Evolutionary conservation across 2,888 invertebrate genomes (phyloP), one percentile per base, ranked within the genome.

Genomic region (Epistrophe eligans): DNA sequence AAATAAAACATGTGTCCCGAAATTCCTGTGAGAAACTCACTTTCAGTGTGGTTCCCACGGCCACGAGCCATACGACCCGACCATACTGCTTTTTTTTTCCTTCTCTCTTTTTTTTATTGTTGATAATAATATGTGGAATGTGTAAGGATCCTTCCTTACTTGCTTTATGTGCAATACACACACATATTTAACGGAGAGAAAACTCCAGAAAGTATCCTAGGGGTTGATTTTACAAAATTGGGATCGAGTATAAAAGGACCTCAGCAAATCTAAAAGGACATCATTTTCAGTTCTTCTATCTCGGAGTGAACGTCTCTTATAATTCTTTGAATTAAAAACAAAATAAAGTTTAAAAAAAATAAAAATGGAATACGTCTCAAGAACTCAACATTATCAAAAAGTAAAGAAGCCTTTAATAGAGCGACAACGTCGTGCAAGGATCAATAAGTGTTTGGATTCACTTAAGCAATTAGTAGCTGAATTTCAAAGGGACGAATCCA

Each of bases 381-480:
- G 97, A 93, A 98, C 97, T 91, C 97, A 97, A 93, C 97, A 97
- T 93, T 98, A 98, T 93, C 95, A 97, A 94, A 97, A 97, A 95
- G 97, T 97, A 92, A 97, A 97, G 97, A 97, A 97, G 93, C 97
- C 97, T 91, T 96, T 97, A 95, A 94, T 97, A 89, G 97, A 97
- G 93, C 95, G 97, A 90, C 97, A 97, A 92, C 95, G 97, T 88
- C 95, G 97, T 90, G 97, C 97, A 89, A 95, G 97, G 92, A 97
- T 97, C 94, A 97, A 97, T 93, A 96, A 97, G 90, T 97, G 97
- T 93, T 94, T 97, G 91, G 97, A 97, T 93, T 97, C 97, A 91
- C 94, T 97, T 79, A 97, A 97, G 93, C 97, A 97, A 93, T 93
- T 97, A 92, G 97, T 97, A 96, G 97, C 97, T 72, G 91, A 92